phyloP scores from a whole-genome alignment of 2,888 invertebrate species.

The Liopterus haemorrhoidalis region DNA sequence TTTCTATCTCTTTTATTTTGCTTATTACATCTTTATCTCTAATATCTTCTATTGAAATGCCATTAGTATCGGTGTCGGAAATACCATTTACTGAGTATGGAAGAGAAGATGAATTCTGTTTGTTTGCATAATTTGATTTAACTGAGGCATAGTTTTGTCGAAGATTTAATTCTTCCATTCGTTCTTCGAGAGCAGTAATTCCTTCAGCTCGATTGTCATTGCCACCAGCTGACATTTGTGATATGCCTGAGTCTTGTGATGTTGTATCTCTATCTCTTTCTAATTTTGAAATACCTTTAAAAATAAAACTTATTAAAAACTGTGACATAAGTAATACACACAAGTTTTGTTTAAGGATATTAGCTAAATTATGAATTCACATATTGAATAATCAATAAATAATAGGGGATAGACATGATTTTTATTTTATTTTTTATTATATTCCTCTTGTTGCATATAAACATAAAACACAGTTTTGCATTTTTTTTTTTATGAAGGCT shows the following conservation, averaged over 20 bases:
- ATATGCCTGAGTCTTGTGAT: constrained; percentile 84
- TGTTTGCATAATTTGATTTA: constrained; percentile 35
- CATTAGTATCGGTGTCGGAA: constrained; percentile 39
- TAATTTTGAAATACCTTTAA: constrained; percentile 45
- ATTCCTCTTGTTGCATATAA: too few species aligned
- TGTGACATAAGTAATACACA: too few species aligned
- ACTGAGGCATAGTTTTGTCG: too few species aligned
- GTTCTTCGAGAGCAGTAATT: constrained; percentile 52
- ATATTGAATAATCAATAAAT: too few species aligned
- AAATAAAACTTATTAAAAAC: too few species aligned
- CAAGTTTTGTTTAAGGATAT: too few species aligned
- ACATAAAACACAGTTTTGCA: too few species aligned
- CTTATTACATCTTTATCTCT: constrained; percentile 48
- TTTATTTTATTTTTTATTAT: too few species aligned
- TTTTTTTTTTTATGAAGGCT: too few species aligned
- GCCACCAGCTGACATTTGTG: constrained; percentile 66
- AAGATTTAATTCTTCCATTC: constrained; percentile 49
- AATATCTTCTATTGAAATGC: constrained; percentile 42
- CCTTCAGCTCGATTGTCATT: constrained; percentile 43
- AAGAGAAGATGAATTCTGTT: constrained; percentile 38
- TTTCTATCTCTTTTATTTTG: constrained; percentile 41
- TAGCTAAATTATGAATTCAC: too few species aligned
- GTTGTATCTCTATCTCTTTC: constrained; percentile 60
- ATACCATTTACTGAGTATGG: constrained; percentile 41
- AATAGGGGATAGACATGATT: too few species aligned